Base-by-base conservation (phyloP, 30 jellyfish, hydroid and myxozoan genomes). In the Mastigias papua region DNA sequence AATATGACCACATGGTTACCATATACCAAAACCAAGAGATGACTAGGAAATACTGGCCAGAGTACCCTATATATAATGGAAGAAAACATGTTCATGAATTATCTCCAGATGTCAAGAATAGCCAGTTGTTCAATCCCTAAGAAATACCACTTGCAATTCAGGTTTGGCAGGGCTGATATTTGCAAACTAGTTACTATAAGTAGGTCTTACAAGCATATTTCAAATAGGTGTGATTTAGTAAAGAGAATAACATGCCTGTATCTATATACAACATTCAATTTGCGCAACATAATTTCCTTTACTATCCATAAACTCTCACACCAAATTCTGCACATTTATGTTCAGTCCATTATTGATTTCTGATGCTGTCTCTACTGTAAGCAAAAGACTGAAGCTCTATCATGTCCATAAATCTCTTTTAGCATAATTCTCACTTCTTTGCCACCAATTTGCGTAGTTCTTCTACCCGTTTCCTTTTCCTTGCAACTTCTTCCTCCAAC, bases 401-500 rank as follows among this genome's bases (percentile, higher is more conserved):
- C 67, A 6, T 25, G 7, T n/a, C 6, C 67, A 54, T 6, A 54
- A 54, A 54, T 54, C 27, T 54, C 67, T 8, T 29, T 37, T 33
- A 13, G 1, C 9, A 20, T 16, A 20, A 21, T 63, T 9, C 46
- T 68, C 62, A 42, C 90, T 82, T 49, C n/a, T 82, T 58, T 6
- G 46, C 69, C 15, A 80, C 86, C 23, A 69, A 57, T 48, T 84
- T 84, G 51, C 57, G 51, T 27, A 84, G 82, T 57, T 84, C 93
- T 69, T 84, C 86, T 7, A 84, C 81, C 4, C 35, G 33, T 62
- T 69, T 19, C 42, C 80, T 68, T 62, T 84, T 84, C 42, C 17
- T 48, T 22, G 93, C 48, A 4, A 84, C 48, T 35, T 30, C 60
- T 21, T 84, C 93, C 57, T 84, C 93, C 23, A 84, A 42, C 8